These are phyloP conservation scores for Philopotamus ludificatus DNA, from an alignment of 1,140 invertebrate genomes.

Conservation along the genomic window DNA sequence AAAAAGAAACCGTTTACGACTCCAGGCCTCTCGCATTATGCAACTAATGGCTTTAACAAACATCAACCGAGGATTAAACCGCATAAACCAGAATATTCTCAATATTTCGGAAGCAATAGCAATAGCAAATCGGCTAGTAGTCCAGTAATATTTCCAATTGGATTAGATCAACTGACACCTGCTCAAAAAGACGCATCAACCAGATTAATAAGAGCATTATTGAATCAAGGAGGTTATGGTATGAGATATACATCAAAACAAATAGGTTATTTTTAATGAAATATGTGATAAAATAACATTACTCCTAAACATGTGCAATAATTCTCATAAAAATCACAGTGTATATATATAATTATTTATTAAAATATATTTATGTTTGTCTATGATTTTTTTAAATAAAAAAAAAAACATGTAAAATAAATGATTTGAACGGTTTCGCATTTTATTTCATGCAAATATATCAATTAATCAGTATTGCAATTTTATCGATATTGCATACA, in stretches of 20 bases:
- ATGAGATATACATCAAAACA: conserved; percentile 39
- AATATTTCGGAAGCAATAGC: conserved; percentile 25
- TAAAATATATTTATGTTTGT: no score
- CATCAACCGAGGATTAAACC: conserved; percentile 6
- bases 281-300: no score
- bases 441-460: no score
- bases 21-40: conserved; percentile 48
- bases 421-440: no score
- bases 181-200: conserved; percentile 35
- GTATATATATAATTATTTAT: no score
- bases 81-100: conserved; percentile 34
- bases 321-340: no score
- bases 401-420: no score
- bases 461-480: no score
- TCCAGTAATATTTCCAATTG: conserved; percentile 28
- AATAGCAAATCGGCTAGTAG: conserved; percentile 31
- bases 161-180: conserved; percentile 15
- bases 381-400: no score
- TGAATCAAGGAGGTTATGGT: conserved; percentile 39
- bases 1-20: conserved; percentile 45
- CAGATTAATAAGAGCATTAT: conserved; percentile 35
- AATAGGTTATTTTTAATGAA: conserved; percentile 32
- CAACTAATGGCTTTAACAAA: conserved; percentile 30
- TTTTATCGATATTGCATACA: no score
- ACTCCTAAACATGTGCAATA: no score